Evolutionary conservation across 1,140 invertebrate species (phyloP), one percentile per base, ranked within the genome.

Genomic region (Diplogasteroides magnus): DNA sequence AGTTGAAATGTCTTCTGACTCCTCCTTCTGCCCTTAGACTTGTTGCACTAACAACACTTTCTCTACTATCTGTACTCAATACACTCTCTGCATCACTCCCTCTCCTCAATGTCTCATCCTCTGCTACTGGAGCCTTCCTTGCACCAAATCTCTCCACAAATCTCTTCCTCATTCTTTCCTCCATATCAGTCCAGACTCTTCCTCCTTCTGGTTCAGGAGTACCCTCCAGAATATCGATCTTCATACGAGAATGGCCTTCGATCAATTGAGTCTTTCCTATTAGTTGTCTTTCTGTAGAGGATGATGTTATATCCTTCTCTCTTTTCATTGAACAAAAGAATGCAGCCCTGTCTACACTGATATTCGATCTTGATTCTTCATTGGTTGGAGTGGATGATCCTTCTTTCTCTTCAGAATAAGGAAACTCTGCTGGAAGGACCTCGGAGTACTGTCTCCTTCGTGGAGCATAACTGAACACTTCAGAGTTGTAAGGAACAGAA

Each of bases 81-180:
- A 64, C 32, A 29, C 62, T 65, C 55, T 71, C 69, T 31, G 32
- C 56, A 57, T 63, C 64, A 14, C n/a, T 29, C 0, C 69, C 69
- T 56, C 56, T 65, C 6, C 56, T 57, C 6, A 55, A 48, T 56
- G 19, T 32, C 59, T 68, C 67, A 64, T 65, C 63, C 26, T 57
- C 15, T 31, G 69, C 69, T 2, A 59, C 64, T 11, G 69, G 69
- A 2, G 69, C 69, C 27, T 66, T 71, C 27, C 69, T 3, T 25
- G 63, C 62, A 32, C 69, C 69, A 61, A 71, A 71, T 56, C 61
- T 61, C 60, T 29, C 57, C 6, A 71, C 69, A 31, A 71, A 71
- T 58, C 48, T 71, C 32, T 56, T 63, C 3, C 64, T 15, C 69
- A 71, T 71, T 65, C 64, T 23, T 61, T 71, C 63, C 25, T n/a